phyloP scores from a whole-genome alignment of 2,797 vertebrate genomes.

The Coluber constrictor region DNA sequence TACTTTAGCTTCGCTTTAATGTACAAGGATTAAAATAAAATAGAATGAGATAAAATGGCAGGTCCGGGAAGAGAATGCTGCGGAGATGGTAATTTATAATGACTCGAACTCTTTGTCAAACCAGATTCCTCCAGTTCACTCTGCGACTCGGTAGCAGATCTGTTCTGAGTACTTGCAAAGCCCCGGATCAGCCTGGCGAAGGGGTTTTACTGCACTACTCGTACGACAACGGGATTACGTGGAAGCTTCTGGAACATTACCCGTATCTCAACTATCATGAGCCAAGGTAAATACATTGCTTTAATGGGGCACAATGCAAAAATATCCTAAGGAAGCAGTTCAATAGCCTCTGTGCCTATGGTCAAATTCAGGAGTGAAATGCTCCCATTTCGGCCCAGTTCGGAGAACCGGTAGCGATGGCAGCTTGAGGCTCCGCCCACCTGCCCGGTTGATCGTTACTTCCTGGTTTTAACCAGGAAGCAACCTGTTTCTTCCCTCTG shows the following conservation, averaged over 20 bases:
- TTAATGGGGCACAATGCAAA: neutral
- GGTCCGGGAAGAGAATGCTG: neutral
- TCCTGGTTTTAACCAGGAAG: too few relatives aligned
- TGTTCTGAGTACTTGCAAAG: conserved; percentile 91
- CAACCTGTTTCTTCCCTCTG: too few relatives aligned
- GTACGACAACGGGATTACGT: conserved; percentile 94
- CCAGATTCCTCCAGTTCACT: conserved; percentile 95
- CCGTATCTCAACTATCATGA: conserved; percentile 95
- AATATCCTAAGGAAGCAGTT: neutral
- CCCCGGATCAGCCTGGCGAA: conserved; percentile 93
- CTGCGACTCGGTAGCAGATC: conserved; percentile 93
- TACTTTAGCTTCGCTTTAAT: conserved; percentile 48
- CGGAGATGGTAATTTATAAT: neutral
- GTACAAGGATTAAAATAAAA: conserved; percentile 30
- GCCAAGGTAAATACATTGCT: conserved; percentile 79
- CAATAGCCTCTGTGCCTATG: neutral
- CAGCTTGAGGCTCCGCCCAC: too few relatives aligned
- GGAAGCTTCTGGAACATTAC: conserved; percentile 96
- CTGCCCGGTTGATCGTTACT: too few relatives aligned
- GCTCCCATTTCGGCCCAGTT: too few relatives aligned
- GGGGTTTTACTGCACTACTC: conserved; percentile 94
- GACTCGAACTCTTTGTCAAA: conserved; percentile 19
- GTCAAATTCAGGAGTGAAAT: neutral
- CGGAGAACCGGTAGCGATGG: too few relatives aligned
- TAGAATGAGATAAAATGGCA: conserved; percentile 25